Percentiles rank a stretch among this genome's conserved stretches.
These are phyloP conservation scores for Trisateles emortualis DNA, from an alignment of 2,888 invertebrate species.

Conservation along the genomic window DNA sequence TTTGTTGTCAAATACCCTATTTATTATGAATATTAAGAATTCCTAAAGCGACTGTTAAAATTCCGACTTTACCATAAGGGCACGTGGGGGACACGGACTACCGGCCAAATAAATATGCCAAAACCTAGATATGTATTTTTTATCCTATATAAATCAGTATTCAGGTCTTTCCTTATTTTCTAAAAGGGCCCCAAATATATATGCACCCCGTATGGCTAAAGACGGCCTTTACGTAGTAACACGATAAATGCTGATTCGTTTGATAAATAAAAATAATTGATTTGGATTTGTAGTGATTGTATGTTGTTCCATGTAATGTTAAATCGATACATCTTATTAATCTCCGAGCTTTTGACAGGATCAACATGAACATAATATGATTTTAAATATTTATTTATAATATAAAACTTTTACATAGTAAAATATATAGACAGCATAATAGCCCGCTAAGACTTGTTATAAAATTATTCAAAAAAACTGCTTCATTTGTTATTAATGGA, in stretches of 20 bases:
- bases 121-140: too few relatives aligned
- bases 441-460: constrained; percentile 41
- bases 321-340: constrained; percentile 63
- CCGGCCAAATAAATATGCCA: too few relatives aligned
- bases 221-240: too few relatives aligned
- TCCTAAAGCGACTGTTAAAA: too few relatives aligned
- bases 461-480: constrained; percentile 41
- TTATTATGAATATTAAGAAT: too few relatives aligned
- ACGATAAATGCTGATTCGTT: background rate
- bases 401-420: constrained; percentile 75
- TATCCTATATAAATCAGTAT: too few relatives aligned
- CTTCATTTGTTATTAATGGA: constrained; percentile 31
- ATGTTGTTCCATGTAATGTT: constrained; percentile 75
- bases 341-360: constrained; percentile 76
- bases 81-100: too few relatives aligned
- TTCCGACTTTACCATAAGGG: too few relatives aligned
- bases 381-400: constrained; percentile 75
- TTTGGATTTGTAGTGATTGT: constrained; percentile 46
- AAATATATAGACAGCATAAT: constrained; percentile 49
- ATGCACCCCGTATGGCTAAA: too few relatives aligned
- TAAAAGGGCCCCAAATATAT: too few relatives aligned
- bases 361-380: constrained; percentile 58
- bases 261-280: background rate
- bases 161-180: too few relatives aligned
- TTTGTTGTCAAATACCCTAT: too few relatives aligned